Conservation (phyloP, 2,888 invertebrate genomes). For the Therioaphis trifolii region DNA sequence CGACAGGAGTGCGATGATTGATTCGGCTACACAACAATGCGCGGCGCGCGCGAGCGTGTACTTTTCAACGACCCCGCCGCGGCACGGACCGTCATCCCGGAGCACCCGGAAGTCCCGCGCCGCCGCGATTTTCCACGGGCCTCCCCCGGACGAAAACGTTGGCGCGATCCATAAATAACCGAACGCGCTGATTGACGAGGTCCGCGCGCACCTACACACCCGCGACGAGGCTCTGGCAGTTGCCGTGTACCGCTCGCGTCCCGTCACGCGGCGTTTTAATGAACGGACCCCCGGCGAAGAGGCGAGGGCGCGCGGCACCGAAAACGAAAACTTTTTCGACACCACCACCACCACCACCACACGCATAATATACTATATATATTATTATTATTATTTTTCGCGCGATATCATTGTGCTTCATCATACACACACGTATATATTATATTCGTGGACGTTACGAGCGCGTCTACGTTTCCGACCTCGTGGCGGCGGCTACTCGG, state of each 20-base stretch:
- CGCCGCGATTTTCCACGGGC: not conserved
- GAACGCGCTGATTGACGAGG: slow-evolving; percentile 57
- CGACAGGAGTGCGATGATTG: slow-evolving; percentile 39
- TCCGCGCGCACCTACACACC: not conserved
- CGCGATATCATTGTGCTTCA: not conserved
- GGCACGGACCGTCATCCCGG: no score
- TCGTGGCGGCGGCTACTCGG: not conserved
- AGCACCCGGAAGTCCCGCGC: not conserved
- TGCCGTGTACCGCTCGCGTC: no score
- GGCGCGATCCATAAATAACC: slow-evolving; percentile 58
- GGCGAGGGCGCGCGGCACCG: rapidly evolving
- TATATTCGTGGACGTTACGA: not conserved
- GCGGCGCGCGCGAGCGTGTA: not conserved
- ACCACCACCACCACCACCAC: not conserved
- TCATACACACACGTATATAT: not conserved
- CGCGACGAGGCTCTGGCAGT: no score
- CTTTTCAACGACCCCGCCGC: slow-evolving; percentile 31
- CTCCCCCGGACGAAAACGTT: slow-evolving; percentile 37
- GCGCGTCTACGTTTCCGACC: no score
- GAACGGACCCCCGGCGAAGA: not conserved
- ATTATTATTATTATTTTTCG: not conserved
- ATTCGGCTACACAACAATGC: not conserved
- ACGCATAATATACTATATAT: not conserved
- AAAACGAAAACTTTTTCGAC: slow-evolving; percentile 17
- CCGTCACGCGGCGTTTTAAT: slow-evolving; percentile 4